Conservation (phyloP, 2,113 vertebrate genomes). For the Seriola rivoliana region DNA sequence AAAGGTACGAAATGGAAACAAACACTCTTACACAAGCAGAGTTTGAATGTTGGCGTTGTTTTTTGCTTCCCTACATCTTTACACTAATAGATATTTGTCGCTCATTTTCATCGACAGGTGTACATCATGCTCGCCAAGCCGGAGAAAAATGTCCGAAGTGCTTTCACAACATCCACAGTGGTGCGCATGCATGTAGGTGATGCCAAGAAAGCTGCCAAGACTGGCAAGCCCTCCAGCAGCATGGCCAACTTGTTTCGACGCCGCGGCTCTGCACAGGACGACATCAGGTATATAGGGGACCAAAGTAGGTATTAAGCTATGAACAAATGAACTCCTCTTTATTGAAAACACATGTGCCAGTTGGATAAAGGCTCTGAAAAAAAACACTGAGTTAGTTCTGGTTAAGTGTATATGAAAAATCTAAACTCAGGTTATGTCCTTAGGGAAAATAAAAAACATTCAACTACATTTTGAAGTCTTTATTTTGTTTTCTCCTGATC, state of each 20-base stretch:
- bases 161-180: slow-evolving; percentile 97
- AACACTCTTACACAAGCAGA: not conserved
- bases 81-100: not conserved
- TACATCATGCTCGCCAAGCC: slow-evolving; percentile 99
- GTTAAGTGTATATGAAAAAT: not conserved
- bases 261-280: slow-evolving; percentile 91
- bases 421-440: not conserved
- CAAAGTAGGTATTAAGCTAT: not conserved
- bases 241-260: slow-evolving; percentile 95
- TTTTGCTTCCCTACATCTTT: not conserved
- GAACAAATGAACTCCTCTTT: not conserved
- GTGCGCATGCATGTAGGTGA: slow-evolving; percentile 98
- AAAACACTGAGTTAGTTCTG: not conserved
- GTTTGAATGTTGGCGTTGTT: not conserved
- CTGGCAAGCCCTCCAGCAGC: slow-evolving; percentile 92
- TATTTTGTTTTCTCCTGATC: not conserved
- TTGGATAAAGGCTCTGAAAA: not conserved
- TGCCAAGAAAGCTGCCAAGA: slow-evolving; percentile 90
- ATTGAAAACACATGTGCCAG: not conserved
- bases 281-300: slow-evolving; percentile 89
- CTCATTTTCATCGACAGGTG: slow-evolving; percentile 76
- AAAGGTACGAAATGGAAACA: slow-evolving; percentile 80
- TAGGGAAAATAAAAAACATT: not conserved
- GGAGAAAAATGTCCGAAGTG: slow-evolving; percentile 96
- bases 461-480: not conserved